Evolutionary conservation across 2,797 vertebrate species (phyloP).

Genomic region (Mus minutoides): DNA sequence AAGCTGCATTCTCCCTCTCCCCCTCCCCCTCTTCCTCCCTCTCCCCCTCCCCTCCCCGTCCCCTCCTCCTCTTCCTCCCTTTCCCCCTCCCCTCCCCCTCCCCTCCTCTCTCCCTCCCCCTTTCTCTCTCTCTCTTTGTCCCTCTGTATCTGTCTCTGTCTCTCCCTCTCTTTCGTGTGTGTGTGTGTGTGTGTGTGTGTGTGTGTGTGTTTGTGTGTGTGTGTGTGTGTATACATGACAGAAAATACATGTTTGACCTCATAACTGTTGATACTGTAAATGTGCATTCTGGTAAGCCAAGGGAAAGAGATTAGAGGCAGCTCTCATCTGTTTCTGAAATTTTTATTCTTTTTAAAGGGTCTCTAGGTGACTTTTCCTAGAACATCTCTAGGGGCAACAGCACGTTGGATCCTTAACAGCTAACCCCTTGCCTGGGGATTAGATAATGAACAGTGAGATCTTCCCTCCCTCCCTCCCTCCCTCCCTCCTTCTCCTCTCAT

Average conservation of each 20-base stretch:
- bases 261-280: background rate
- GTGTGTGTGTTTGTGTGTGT: background rate
- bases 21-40: background rate
- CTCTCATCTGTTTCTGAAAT: background rate
- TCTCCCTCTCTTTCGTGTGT: too few species aligned
- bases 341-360: background rate
- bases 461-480: background rate
- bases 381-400: background rate
- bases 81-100: too few species aligned
- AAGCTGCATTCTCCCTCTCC: background rate
- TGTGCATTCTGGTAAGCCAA: background rate
- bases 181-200: background rate
- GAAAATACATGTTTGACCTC: background rate
- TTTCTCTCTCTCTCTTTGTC: too few species aligned
- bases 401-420: background rate
- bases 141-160: too few species aligned
- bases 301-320: background rate
- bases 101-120: too few species aligned
- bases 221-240: background rate
- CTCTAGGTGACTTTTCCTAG: constrained; percentile 1
- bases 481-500: fast-evolving
- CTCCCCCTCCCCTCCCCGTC: background rate
- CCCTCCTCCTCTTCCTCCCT: too few species aligned
- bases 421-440: background rate
- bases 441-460: background rate